Percentiles rank a stretch among this genome's conserved stretches.
Evolutionary conservation across 2,888 invertebrate species (phyloP).

Genomic region (Gnatocerus cornutus): DNA sequence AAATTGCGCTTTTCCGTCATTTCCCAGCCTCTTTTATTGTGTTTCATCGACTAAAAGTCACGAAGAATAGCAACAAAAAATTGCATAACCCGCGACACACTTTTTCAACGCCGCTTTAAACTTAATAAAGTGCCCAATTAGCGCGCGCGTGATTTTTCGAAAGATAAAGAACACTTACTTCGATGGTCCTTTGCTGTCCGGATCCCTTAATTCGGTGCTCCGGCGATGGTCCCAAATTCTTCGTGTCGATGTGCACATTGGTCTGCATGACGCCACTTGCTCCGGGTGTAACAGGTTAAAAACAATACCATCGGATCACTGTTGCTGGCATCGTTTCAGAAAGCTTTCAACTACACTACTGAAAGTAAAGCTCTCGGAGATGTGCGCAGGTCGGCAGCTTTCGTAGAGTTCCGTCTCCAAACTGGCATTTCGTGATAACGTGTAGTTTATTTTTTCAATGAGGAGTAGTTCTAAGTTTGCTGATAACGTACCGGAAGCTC

Average conservation of each 20-base stretch:
- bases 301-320: conserved; percentile 42
- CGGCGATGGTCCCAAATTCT: conserved; percentile 77
- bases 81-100: neutral
- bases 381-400: conserved; percentile 57
- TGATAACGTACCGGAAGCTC: neutral
- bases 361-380: conserved; percentile 51
- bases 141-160: conserved; percentile 18
- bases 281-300: conserved; percentile 60
- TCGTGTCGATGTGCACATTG: conserved; percentile 84
- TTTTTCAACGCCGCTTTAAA: no score
- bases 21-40: neutral
- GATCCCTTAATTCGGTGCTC: conserved; percentile 76
- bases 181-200: conserved; percentile 71
- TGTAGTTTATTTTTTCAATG: conserved; percentile 31
- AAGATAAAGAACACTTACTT: conserved; percentile 70
- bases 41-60: conserved; percentile 9
- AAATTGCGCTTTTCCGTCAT: conserved; percentile 18
- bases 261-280: conserved; percentile 76
- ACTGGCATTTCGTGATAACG: conserved; percentile 56
- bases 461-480: conserved; percentile 22
- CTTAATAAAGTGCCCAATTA: conserved; percentile 12
- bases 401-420: conserved; percentile 57
- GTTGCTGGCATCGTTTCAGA: conserved; percentile 57
- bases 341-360: conserved; percentile 62
- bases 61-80: neutral